Conservation (phyloP, 2,888 invertebrate species). For the Oscheius sp. region DNA sequence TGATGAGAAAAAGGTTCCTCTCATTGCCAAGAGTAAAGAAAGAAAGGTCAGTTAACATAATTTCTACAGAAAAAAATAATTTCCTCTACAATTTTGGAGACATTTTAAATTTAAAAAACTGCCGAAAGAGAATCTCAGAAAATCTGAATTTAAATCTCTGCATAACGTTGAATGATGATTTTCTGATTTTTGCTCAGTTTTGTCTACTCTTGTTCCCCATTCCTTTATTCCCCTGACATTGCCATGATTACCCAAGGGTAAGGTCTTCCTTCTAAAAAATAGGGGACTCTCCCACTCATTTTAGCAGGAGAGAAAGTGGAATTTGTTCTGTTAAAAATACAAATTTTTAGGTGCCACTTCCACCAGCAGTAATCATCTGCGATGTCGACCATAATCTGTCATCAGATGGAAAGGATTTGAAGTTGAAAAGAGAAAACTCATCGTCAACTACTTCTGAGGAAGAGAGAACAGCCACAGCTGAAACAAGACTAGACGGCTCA, state of each 20-base stretch:
- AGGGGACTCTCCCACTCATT: too few relatives aligned
- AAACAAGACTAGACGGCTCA: slow-evolving; percentile 42
- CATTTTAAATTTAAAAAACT: neutral
- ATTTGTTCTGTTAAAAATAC: neutral
- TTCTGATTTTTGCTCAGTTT: too few relatives aligned
- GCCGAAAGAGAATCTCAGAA: too few relatives aligned
- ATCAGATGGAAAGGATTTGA: slow-evolving; percentile 31
- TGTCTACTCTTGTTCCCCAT: neutral
- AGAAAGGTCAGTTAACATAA: slow-evolving; percentile 37
- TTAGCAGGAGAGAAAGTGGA: too few relatives aligned
- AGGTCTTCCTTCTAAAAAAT: too few relatives aligned
- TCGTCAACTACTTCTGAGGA: slow-evolving; percentile 50
- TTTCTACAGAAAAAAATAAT: too few relatives aligned
- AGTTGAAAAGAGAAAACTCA: slow-evolving; percentile 36
- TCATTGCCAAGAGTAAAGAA: slow-evolving; percentile 39
- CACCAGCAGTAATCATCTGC: slow-evolving; percentile 48
- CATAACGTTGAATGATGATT: too few relatives aligned
- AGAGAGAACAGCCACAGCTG: slow-evolving; percentile 39
- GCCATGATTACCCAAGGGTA: neutral
- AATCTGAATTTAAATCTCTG: too few relatives aligned
- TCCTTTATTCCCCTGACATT: neutral
- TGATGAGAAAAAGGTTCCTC: slow-evolving; percentile 46
- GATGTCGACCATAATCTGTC: slow-evolving; percentile 36
- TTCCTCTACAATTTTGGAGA: too few relatives aligned
- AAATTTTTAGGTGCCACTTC: slow-evolving; percentile 37